Percentiles rank a stretch among this genome's conserved stretches.
Conservation (phyloP, 1,140 invertebrate species). For the Archegozetes longisetosus region DNA sequence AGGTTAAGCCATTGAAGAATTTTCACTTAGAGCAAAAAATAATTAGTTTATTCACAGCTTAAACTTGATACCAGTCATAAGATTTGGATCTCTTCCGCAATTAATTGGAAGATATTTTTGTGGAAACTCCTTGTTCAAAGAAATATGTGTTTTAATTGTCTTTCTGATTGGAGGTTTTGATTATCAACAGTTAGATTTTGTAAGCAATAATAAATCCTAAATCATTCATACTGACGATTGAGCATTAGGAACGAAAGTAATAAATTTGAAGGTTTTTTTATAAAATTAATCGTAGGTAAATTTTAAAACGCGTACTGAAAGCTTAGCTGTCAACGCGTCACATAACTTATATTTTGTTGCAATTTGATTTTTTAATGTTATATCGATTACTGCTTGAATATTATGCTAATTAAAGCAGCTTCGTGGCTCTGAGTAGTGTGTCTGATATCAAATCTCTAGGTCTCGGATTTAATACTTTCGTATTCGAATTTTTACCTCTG, state of each 20-base stretch:
- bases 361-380: no score
- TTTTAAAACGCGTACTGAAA: neutral
- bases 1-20: neutral
- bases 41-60: neutral
- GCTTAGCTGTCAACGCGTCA: no score
- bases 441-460: no score
- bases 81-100: neutral
- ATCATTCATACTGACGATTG: no score
- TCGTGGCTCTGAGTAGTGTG: no score
- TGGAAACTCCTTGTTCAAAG: constrained; percentile 2
- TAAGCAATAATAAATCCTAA: no score
- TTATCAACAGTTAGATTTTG: neutral
- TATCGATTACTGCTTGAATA: no score
- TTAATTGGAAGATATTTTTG: neutral
- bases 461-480: no score
- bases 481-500: no score
- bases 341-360: no score
- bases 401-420: no score
- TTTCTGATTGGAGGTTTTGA: constrained; percentile 5
- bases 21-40: neutral
- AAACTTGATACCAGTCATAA: neutral
- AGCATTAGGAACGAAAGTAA: neutral
- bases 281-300: neutral
- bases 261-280: neutral
- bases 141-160: neutral